These are phyloP conservation scores for Morelia viridis DNA, from an alignment of 2,797 vertebrate species.

Conservation along the genomic window DNA sequence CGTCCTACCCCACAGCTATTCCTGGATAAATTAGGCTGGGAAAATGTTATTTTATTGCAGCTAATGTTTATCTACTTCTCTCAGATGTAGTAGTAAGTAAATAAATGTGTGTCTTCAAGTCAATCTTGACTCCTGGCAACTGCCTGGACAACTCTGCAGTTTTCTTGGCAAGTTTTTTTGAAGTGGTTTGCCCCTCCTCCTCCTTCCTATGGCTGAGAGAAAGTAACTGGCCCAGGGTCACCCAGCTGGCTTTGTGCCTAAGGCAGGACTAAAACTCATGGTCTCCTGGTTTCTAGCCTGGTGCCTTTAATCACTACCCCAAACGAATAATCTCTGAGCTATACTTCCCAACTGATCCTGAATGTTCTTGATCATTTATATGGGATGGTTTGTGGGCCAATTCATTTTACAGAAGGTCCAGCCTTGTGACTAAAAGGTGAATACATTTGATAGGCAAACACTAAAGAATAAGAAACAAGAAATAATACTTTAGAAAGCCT, in stretches of 20 bases:
- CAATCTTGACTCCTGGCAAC: background rate
- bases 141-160: background rate
- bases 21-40: background rate
- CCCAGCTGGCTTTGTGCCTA: background rate
- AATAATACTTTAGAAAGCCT: background rate
- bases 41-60: background rate
- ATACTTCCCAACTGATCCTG: background rate
- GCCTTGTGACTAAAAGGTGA: background rate
- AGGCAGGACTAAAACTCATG: background rate
- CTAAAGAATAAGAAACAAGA: background rate
- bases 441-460: background rate
- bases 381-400: background rate
- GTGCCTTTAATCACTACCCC: background rate
- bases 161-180: background rate
- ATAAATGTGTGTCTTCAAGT: background rate
- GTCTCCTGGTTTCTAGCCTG: background rate
- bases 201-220: background rate
- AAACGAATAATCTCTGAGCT: background rate
- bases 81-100: background rate
- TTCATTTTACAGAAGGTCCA: background rate
- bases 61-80: background rate
- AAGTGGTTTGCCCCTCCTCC: background rate
- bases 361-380: background rate
- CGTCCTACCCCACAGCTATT: background rate
- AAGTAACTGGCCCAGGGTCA: background rate